Percentiles rank a stretch among this genome's conserved stretches.
These are phyloP conservation scores for Hemibagrus guttatus DNA, from an alignment of 2,797 vertebrate species.

Conservation along the genomic window DNA sequence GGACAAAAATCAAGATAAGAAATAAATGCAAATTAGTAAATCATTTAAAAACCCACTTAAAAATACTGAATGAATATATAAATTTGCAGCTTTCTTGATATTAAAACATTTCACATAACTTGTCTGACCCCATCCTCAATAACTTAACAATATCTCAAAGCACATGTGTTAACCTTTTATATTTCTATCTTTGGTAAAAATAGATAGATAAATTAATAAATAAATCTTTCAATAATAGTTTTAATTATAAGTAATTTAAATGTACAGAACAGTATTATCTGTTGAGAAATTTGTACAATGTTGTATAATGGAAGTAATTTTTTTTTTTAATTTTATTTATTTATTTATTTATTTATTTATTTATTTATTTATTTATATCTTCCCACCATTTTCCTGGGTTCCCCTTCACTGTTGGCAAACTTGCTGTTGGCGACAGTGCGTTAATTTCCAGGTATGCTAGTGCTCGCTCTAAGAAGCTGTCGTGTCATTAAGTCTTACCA, in stretches of 20 bases:
- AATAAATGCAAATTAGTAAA: background rate
- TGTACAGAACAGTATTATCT: background rate
- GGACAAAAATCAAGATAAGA: background rate
- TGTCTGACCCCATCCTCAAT: background rate
- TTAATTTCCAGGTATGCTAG: conserved; percentile 32
- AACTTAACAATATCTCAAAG: background rate
- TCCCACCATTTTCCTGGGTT: background rate
- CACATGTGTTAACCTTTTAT: background rate
- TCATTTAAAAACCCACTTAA: background rate
- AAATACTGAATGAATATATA: background rate
- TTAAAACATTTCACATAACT: background rate
- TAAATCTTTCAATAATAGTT: background rate
- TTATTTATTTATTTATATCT: background rate
- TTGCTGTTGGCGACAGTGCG: conserved; percentile 9
- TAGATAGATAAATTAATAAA: background rate
- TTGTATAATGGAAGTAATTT: background rate
- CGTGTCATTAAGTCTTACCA: conserved; percentile 53
- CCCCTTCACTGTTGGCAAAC: background rate
- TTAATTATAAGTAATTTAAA: background rate
- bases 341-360: background rate
- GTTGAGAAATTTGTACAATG: background rate
- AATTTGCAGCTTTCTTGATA: background rate
- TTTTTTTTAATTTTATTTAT: background rate
- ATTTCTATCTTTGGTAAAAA: background rate
- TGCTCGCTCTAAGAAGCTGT: conserved; percentile 10